These are phyloP conservation scores for Arctocebus calabarensis DNA, from an alignment of 2,797 vertebrate genomes.

Conservation along the genomic window DNA sequence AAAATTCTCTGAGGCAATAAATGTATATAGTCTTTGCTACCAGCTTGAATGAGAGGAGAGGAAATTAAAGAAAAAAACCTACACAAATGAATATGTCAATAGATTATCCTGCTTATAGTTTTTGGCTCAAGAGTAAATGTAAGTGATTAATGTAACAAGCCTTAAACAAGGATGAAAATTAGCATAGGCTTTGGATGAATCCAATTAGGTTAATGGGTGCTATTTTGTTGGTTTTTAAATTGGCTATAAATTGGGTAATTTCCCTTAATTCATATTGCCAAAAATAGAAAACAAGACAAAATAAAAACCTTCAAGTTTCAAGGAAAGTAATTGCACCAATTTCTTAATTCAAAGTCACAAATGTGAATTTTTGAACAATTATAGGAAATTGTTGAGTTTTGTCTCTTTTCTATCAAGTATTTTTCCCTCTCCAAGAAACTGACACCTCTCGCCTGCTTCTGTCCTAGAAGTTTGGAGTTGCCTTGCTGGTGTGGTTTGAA, in stretches of 20 bases:
- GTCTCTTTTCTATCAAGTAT: background rate
- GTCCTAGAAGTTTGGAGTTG: background rate
- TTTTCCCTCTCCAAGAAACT: background rate
- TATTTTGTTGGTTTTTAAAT: slow-evolving; percentile 49
- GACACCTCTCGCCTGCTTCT: background rate
- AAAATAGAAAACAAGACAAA: slow-evolving; percentile 42
- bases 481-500: background rate
- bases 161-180: slow-evolving; percentile 48
- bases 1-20: background rate
- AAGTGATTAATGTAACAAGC: slow-evolving; percentile 30
- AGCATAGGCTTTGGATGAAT: background rate
- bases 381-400: background rate
- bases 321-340: background rate
- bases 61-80: slow-evolving; percentile 10
- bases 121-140: slow-evolving; percentile 2
- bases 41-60: background rate
- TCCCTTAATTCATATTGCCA: background rate
- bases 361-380: background rate
- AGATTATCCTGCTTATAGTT: background rate
- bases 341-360: slow-evolving; percentile 43
- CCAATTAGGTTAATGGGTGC: slow-evolving; percentile 13
- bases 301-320: background rate
- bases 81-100: background rate
- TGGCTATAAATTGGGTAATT: slow-evolving; percentile 28
- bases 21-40: background rate